Evolutionary conservation across 2,113 vertebrate genomes (phyloP), one percentile per base, ranked within the genome.

Genomic region (Marcusenius ussheri): DNA sequence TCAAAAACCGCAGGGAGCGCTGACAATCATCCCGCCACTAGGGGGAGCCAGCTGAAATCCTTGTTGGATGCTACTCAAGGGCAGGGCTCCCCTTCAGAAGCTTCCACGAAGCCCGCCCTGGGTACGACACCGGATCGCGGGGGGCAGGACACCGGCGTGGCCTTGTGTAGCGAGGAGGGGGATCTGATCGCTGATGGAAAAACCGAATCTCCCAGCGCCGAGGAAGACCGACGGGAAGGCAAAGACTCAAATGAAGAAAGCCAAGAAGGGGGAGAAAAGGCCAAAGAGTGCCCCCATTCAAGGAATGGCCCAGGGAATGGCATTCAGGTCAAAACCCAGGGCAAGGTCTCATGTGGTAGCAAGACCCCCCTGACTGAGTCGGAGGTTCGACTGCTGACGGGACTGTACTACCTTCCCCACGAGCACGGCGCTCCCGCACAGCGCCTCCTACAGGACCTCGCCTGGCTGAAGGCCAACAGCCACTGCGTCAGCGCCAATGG

Each of bases 381-480:
- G 17, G 96, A 98, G 92, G 94, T 97, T 47, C 93, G 92, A 90
- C 94, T 97, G 93, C 93, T 98, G 92, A 96, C 97, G 83, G 97
- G 97, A 90, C 95, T 97, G 70, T 96, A 97, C 92, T 97, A 96
- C 91, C 94, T 97, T 87, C 97, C 97, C 24, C 97, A 97, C 50
- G 95, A 97, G 42, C 96, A 97, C 0, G 96, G 96, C 0, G 92
- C 93, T 0, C 92, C 94, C 0, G 96, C 96, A 0, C 95, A 96
- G 92, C 93, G 91, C 13, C 94, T 97, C 21, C 92, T 97, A 91
- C 95, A 96, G 91, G 95, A 97, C 77, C 95, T 97, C 10, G 95
- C 92, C 46, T 97, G 97, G 96, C 96, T 97, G 19, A 95, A 93
- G 89, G 90, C 92, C 8, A 96, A 96, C 95, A 96, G 96, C 91